Evolutionary conservation across 2,113 vertebrate species (phyloP), one percentile per base, ranked within the genome.

Genomic region (Thunnus maccoyii): DNA sequence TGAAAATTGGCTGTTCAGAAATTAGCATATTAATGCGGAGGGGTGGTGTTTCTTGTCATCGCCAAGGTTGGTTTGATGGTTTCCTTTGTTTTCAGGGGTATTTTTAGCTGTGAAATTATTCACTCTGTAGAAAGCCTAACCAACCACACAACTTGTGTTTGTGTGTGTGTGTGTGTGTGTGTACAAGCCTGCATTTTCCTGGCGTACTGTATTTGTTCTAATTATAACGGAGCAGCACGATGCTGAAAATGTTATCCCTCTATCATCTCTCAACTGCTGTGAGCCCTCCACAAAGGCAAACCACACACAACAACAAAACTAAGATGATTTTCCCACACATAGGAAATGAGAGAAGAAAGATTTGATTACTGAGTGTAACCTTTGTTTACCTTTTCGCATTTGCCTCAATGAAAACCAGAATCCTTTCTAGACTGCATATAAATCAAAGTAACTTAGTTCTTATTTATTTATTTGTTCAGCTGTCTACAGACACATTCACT

Each of bases 201-300:
- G 30, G 11, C 36, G 36, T 41, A 41, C 36, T 16, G 50, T 71
- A 70, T 88, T 88, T 90, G 73, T 82, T 86, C 82, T 86, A 83
- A 89, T 92, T 93, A 87, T 84, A 84, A 76, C 25, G 18, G 55
- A 80, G 65, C 9, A 6, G 56, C 62, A 36, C 5, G 18, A 63
- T 32, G 62, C 79, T 82, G 82, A 51, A 84, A 89, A 77, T 62
- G 72, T 80, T 85, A 85, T 87, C 83, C 80, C 76, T 56, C 72
- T 51, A 64, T 88, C 72, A 67, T 64, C 62, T 81, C 62, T 52
- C 54, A 69, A 48, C 75, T 78, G 72, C 62, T 79, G 56, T 14
- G 65, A 86, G 54, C 52, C 57, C 54, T 54, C 46, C 16, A 82
- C 54, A 41, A 67, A 83, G 30, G 46, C 70, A 56, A 62, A 70